Base-by-base conservation (phyloP, 2,888 invertebrate genomes). In the Frankliniella intonsa region DNA sequence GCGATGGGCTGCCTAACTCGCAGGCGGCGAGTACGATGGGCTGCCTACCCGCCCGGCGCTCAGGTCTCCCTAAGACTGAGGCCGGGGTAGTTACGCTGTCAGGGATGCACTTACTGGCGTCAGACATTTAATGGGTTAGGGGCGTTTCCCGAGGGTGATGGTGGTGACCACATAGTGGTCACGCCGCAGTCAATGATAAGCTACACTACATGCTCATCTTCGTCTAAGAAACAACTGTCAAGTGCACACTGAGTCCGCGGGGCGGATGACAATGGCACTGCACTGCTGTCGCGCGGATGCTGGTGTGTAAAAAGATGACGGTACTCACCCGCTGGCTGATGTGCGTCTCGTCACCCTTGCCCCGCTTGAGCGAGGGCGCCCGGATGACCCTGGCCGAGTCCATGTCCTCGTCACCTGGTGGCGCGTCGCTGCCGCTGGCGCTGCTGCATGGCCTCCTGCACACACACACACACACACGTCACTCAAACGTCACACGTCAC, bases 281-380 rank as follows among this genome's bases (percentile, higher is more conserved):
- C 3, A 1, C 8, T 17, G 1, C 11, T 8, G 17, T 19, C 55
- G 7, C 55, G 17, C 14, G 11, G 55, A 19, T 55, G 17, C 9
- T 14, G n/a, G n/a, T n/a, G n/a, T n/a, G n/a, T n/a, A n/a, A 38
- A 5, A 38, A 5, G 38, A 38, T 38, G 38, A 38, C 38, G 38
- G 69, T n/a, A 76, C 69, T 76, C 25, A 76, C 69, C 69, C 69
- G 69, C 25, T 76, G 69, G 69, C 69, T 76, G 69, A 76, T 76
- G 69, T 76, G 69, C 25, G 69, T 76, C 69, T 76, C 69, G 69
- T 76, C 69, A 25, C 69, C 69, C 69, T 76, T 76, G 25, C 69
- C 69, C 69, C 69, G 69, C 69, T 76, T 76, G 25, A 76, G 69
- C 69, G 69, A 76, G 69, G 69, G 69, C 69, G 69, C 69, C 22